Evolutionary conservation across 2,888 invertebrate species (phyloP), one percentile per base, ranked within the genome.

Genomic region (Xestia xanthographa): DNA sequence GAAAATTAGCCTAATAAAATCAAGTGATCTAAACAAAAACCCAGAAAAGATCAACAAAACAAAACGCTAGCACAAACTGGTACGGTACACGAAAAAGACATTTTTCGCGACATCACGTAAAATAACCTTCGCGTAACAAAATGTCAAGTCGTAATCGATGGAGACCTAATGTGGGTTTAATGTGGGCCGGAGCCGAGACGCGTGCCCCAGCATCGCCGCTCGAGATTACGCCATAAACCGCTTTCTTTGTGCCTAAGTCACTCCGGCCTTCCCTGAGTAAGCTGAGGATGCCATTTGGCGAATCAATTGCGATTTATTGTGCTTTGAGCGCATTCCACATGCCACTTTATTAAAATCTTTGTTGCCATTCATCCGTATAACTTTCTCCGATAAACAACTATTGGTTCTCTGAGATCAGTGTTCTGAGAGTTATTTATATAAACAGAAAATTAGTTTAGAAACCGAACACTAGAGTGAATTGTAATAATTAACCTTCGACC

Each of bases 111-210:
- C 86, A 88, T 88, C 85, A 86, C 86, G 88, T 87, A 87, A 88
- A 89, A 89, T 85, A 88, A 87, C 86, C 87, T 87, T 83, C 85
- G 77, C 75, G 86, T 85, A 89, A 89, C 91, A 92, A 92, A 92
- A 92, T 91, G 92, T 91, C 92, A 92, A 93, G 90, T 92, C 87
- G 91, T 92, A 93, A 95, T 94, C 94, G 93, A 95, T 94, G 90
- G 90, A 87, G 91, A 93, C 92, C 92, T 95, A 95, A 96, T 94
- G 95, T 95, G 91, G 93, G 92, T 94, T 94, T 95, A 95, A 95
- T 94, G 92, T 93, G 93, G 92, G 90, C 88, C 89, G 81, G 87
- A 91, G 90, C 87, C 88, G 85, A 88, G 91, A 91, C 92, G 94
- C 95, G 96, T 95, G 96, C 91, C 93, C 88, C 92, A 85, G 91